phyloP scores from a whole-genome alignment of 2,888 invertebrate genomes.

The Rhopalosiphum nymphaeae region DNA sequence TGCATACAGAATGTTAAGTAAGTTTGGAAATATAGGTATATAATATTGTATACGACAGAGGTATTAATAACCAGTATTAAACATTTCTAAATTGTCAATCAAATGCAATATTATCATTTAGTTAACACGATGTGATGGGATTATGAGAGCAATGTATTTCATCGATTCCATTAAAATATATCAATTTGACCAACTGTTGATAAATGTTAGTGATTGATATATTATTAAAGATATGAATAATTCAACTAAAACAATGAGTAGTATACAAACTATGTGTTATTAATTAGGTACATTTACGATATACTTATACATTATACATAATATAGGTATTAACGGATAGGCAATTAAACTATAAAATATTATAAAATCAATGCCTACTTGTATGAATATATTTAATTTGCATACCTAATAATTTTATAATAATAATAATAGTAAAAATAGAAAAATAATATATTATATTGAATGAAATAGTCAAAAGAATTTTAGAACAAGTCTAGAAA shows the following conservation, averaged over 20 bases:
- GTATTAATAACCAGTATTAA: not conserved
- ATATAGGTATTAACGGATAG: not conserved
- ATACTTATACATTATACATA: not conserved
- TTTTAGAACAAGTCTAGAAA: not conserved
- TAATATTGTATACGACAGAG: not conserved
- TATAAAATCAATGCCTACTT: not conserved
- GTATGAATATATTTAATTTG: not conserved
- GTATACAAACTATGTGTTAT: not conserved
- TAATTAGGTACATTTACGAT: not conserved
- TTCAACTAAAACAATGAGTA: not conserved
- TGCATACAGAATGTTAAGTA: not conserved
- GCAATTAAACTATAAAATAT: not conserved
- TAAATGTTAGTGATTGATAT: not conserved
- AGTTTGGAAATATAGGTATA: not conserved
- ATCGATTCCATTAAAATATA: constrained; percentile 2
- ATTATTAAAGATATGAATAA: not conserved
- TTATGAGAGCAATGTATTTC: not conserved
- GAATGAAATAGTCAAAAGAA: not conserved
- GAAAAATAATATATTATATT: not conserved
- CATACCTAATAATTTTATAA: too few relatives aligned
- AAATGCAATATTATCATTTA: not conserved
- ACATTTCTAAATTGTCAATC: not conserved
- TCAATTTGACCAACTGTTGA: not conserved
- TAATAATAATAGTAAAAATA: not conserved
- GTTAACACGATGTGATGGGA: not conserved